Base-by-base conservation (phyloP, 2,888 invertebrate genomes). In the Chydorus sphaericus region DNA sequence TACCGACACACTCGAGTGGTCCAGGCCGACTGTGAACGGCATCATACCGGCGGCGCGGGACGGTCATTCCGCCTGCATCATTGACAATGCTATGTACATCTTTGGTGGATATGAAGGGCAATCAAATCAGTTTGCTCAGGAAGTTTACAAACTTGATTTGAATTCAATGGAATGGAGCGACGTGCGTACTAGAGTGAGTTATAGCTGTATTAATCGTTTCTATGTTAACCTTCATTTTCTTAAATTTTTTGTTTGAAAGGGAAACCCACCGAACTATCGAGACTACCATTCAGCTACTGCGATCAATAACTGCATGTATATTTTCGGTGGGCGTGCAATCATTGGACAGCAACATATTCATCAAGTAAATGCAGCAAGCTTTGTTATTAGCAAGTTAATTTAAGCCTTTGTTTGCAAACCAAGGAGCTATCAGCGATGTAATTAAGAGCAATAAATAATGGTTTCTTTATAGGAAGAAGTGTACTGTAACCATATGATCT, bases 51-150 rank as follows among this genome's bases (percentile, higher is more conserved):
- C 81, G 57, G 84, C 89, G 0, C 77, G 91, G 63, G 93, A 94
- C 71, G 94, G 93, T 0, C 93, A 94, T 68, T 83, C 90, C 1
- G 90, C 92, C 1, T 88, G 88, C 67, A 73, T 88, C 1, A 82
- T 86, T 62, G 75, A 76, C 56, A 77, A 83, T 64, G 78, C 75
- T 64, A 91, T 92, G 90, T 87, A 83, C 65, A 80, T 93, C 59
- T 91, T 88, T 73, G 92, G 90, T 29, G 93, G 93, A 0, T 93
- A 85, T 71, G 89, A 91, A 67, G 90, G 91, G 67, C 80, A 81
- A 55, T 77, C 81, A 38, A 83, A 85, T 66, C 77, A 81, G 60
- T 90, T 87, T 70, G 84, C 86, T 6, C 80, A 83, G 65, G 84
- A 85, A 64, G 80, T 88, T 0, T 85, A 83, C 67, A 78, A 77